Evolutionary conservation across 2,113 vertebrate species (phyloP), one percentile per base, ranked within the genome.

Genomic region (Anser cygnoides): DNA sequence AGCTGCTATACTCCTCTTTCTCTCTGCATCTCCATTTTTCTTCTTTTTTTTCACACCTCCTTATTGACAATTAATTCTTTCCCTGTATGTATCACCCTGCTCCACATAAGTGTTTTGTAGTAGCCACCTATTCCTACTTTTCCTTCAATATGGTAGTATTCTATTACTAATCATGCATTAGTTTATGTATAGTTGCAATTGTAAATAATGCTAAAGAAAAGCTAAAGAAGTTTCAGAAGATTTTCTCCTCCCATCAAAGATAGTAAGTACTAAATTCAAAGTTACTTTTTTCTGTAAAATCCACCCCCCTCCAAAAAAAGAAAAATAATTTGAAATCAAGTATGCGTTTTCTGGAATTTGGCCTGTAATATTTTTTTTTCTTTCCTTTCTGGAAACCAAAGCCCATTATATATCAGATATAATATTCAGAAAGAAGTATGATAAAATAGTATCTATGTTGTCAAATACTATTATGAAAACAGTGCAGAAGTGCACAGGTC

Each of bases 161-260:
- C 35, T 92, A 70, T 49, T 74, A 82, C 50, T 91, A 89, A 96
- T 58, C 55, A 37, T 54, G 49, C 58, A 76, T 74, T 59, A 87
- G 39, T 83, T 87, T 93, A 77, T 46, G 78, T 93, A 74, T 43
- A 81, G 37, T 63, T 2, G 8, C 73, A 89, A 62, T 35, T 82
- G 58, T 58, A 89, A 96, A 94, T 90, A 96, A 92, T 33, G 33
- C 63, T 73, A 37, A 83, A 83, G 55, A 79, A 61, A 84, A 96
- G 35, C 44, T 72, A 85, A 91, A 83, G 86, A 94, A 80, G 3
- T 73, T 85, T 83, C 74, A 75, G 90, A 89, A 94, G 95, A 88
- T 92, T 76, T 93, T 50, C 14, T 39, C 55, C 61, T 92, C 61
- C 73, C 8, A 29, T 82, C 66, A 91, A 62, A 92, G 72, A 65